Evolutionary conservation across 2,797 vertebrate species (phyloP), one percentile per base, ranked within the genome.

Genomic region (Cuculus canorus): DNA sequence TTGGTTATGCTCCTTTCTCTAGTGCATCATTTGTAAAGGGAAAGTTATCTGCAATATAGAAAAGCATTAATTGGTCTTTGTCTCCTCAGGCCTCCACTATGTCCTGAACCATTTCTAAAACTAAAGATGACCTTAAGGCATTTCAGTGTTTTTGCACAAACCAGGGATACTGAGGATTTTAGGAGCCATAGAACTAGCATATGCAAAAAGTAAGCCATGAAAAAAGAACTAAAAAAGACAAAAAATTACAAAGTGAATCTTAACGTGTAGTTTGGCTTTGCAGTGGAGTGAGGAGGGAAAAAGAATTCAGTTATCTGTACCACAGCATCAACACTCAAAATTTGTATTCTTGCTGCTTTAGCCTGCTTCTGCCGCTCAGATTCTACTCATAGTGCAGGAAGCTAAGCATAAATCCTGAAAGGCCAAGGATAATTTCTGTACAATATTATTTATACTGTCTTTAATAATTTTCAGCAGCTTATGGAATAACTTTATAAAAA

Each of bases 261-360:
- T 70, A 64, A 84, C 5, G 19, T 30, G 18, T 53, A 53, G 30
- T 28, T 70, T 70, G 52, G 19, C 32, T 88, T 85, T 65, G 52
- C 32, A 76, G 45, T 22, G 39, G n/a, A 17, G 4, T 0, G 0
- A 69, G 11, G 8, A 75, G 16, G 13, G 32, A 50, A 63, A 68
- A 19, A 63, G 68, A 21, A 75, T 54, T 53, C 28, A 33, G 23
- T 37, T 72, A 45, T 35, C 57, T 50, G 25, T 50, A 60, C 21
- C 54, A 45, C 22, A 61, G 53, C 28, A 60, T 13, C 59, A 25
- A n/a, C 3, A 0, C 75, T 45, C 57, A 76, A 68, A 84, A 91
- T 39, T 0, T 0, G 13, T 28, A 39, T 56, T 66, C 43, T 57
- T 64, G 45, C 25, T 66, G 41, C 47, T 88, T 66, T 39, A 76